These are phyloP conservation scores for Lasioglossum villosulum DNA, from an alignment of 2,888 invertebrate genomes.

Conservation along the genomic window DNA sequence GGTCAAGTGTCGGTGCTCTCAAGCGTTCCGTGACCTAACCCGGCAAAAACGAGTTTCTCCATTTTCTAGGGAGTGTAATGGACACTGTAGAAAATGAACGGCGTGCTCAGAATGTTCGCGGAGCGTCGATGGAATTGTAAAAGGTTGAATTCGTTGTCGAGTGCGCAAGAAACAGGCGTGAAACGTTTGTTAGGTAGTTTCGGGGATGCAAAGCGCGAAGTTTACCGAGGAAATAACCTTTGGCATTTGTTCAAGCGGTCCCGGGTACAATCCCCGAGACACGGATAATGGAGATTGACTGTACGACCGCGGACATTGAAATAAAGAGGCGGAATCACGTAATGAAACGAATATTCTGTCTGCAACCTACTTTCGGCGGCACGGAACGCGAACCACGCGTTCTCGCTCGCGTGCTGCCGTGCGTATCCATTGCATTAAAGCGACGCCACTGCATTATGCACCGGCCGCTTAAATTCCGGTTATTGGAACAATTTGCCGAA, in stretches of 20 bases:
- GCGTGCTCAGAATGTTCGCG: constrained; percentile 16
- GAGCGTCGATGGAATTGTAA: constrained; percentile 34
- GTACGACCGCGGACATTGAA: constrained; percentile 52
- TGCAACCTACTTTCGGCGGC: constrained; percentile 48
- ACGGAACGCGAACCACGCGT: constrained; percentile 25
- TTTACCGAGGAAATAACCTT: constrained; percentile 59
- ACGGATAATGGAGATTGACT: constrained; percentile 58
- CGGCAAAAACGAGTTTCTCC: not conserved
- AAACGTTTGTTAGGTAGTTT: constrained; percentile 25
- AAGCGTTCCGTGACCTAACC: too few relatives aligned
- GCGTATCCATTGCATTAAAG: not conserved
- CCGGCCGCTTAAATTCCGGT: constrained; percentile 44
- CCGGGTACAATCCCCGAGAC: constrained; percentile 44
- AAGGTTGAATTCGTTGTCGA: constrained; percentile 13
- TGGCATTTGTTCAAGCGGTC: constrained; percentile 62
- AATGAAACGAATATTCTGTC: constrained; percentile 56
- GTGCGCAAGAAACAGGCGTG: constrained; percentile 42
- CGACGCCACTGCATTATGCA: constrained; percentile 32
- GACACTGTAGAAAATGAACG: not conserved
- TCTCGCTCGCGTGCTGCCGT: constrained; percentile 4
- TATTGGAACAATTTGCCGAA: constrained; percentile 38
- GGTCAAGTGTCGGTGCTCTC: too few relatives aligned
- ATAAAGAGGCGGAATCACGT: constrained; percentile 58
- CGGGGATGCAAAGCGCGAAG: constrained; percentile 31
- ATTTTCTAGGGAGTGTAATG: not conserved